Evolutionary conservation across 2,797 vertebrate genomes (phyloP), one percentile per base, ranked within the genome.

Genomic region (Halcyon leucocephala): DNA sequence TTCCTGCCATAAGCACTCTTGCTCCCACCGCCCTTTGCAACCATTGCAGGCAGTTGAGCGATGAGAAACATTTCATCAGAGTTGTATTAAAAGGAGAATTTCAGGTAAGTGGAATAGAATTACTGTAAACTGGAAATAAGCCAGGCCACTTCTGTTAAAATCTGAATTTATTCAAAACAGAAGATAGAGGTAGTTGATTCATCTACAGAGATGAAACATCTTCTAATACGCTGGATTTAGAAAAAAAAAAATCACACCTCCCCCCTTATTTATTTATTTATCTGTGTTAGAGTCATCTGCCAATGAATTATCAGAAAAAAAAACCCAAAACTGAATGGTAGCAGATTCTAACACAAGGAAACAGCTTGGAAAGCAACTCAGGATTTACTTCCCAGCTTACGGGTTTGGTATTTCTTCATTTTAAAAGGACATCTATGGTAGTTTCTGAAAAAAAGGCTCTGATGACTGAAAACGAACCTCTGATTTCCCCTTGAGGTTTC

Each of bases 151-250:
- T 84, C 77, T 92, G 52, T 29, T 85, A 82, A 86, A 77, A 93
- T 57, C 71, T 89, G 51, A 78, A 51, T 91, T 62, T 96, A 93
- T 82, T 96, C 91, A 93, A 82, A 96, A 87, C 6, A 19, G 79
- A 82, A 96, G 60, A 29, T 71, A 89, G 89, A 89, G 74, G 52
- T 89, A 86, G 41, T 71, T 91, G 57, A 71, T 95, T 92, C 82
- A 77, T 65, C 44, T 91, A 81, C 71, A 54, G 92, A 96, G 29
- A 96, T 92, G 84, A 96, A 24, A 49, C 80, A 61, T 39, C 82
- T 67, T 74, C 35, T 44, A 67, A 26, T 19, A 60, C 0, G 0
- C 14, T 52, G 11, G 26, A 51, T 49, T 49, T 26, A 26, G 10
- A 16, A 28, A 51, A 28, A 22, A 22, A 46, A 12, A 10, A 44